These are phyloP conservation scores for Bucco capensis DNA, from an alignment of 2,113 vertebrate genomes.

Conservation along the genomic window DNA sequence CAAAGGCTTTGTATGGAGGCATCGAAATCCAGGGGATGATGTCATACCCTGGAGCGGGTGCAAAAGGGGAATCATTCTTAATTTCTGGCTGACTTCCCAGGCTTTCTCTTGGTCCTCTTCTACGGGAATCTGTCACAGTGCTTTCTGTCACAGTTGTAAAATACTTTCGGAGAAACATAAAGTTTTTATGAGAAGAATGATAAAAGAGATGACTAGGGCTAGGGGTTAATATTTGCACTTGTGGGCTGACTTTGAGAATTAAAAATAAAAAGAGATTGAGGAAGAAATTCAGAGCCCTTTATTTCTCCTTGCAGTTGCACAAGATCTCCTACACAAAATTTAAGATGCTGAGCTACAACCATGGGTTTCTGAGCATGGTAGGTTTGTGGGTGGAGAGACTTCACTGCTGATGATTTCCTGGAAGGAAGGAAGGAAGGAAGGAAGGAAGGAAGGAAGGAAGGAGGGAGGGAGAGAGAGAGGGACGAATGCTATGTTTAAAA, in stretches of 20 bases:
- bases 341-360: background rate
- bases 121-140: constrained; percentile 73
- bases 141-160: constrained; percentile 79
- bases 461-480: accelerated
- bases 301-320: constrained; percentile 12
- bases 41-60: constrained; percentile 66
- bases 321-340: background rate
- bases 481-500: background rate
- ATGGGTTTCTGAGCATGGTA: background rate
- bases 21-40: constrained; percentile 66
- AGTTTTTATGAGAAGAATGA: constrained; percentile 79
- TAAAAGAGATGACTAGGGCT: constrained; percentile 65
- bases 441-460: accelerated
- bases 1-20: constrained; percentile 35
- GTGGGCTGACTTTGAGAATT: constrained; percentile 47
- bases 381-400: background rate
- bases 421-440: no score
- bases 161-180: constrained; percentile 79
- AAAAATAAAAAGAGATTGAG: constrained; percentile 42
- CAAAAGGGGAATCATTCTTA: constrained; percentile 62
- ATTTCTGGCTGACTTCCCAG: constrained; percentile 77
- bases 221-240: constrained; percentile 71
- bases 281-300: constrained; percentile 19
- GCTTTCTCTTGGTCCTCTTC: constrained; percentile 59
- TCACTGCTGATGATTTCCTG: background rate